These are phyloP conservation scores for Allygus modestus DNA, from an alignment of 2,888 invertebrate genomes.

Conservation along the genomic window DNA sequence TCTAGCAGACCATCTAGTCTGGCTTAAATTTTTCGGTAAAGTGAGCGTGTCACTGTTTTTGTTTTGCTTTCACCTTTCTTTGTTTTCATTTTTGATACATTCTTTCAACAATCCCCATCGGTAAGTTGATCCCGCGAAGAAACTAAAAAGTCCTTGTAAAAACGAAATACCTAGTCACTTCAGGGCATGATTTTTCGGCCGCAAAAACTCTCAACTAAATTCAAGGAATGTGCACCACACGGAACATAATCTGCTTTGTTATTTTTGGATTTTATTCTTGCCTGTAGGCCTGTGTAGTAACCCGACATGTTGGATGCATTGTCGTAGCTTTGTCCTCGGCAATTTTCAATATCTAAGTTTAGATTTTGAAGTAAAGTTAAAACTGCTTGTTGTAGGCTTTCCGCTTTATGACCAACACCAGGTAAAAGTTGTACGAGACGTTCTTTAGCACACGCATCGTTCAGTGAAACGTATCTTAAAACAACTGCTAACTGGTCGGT, in stretches of 20 bases:
- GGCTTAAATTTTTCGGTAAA: constrained; percentile 43
- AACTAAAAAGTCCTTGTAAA: constrained; percentile 58
- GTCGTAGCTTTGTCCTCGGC: constrained; percentile 71
- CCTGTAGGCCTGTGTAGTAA: constrained; percentile 46
- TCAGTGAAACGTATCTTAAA: constrained; percentile 43
- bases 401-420: constrained; percentile 50
- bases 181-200: constrained; percentile 47
- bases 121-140: constrained; percentile 47
- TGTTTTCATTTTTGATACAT: constrained; percentile 23
- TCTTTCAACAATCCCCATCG: constrained; percentile 48
- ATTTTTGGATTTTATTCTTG: constrained; percentile 35
- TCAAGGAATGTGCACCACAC: constrained; percentile 60
- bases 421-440: constrained; percentile 56
- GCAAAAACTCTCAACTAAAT: constrained; percentile 36
- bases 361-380: constrained; percentile 62
- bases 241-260: constrained; percentile 55
- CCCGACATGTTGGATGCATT: constrained; percentile 68
- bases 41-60: not conserved
- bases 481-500: constrained; percentile 52
- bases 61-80: constrained; percentile 22
- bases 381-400: constrained; percentile 46
- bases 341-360: constrained; percentile 66
- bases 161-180: constrained; percentile 45
- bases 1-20: constrained; percentile 59
- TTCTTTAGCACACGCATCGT: constrained; percentile 38